Evolutionary conservation across 2,888 invertebrate species (phyloP), one percentile per base, ranked within the genome.

Genomic region (Pristionchus fissidentatus): DNA sequence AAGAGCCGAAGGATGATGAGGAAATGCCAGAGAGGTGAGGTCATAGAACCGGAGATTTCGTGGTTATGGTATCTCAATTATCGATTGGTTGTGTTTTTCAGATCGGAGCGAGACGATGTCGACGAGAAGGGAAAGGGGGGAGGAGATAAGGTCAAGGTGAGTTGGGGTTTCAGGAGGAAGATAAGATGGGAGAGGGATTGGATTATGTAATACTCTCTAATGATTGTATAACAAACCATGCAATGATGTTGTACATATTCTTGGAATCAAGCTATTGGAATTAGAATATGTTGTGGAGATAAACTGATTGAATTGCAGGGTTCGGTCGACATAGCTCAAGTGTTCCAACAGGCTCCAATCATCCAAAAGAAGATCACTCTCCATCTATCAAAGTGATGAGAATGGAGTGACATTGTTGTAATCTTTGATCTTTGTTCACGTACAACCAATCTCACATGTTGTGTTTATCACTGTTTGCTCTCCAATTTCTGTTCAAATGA

Each of bases 351-450:
- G 43, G 41, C 80, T 15, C 60, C 43, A 4, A 60, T 80, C 38
- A 32, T 60, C 3, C 80, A 41, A 41, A 80, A 60, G 80, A 80
- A 80, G 80, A 80, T 80, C 60, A 80, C 80, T 35, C 80, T 80
- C 41, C 80, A 80, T 1, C n/a, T 80, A 13, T 19, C 57, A 13
- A 57, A 57, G 46, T 80, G 26, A 41, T 73, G 10, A 15, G 49
- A 13, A 49, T 19, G 49, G 13, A 10, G 13, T 19, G 49, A 49
- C 49, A n/a, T n/a, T n/a, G n/a, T n/a, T n/a, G n/a, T 22, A 29
- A 46, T 75, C 75, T 46, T 46, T 75, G 75, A 75, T 73, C 70
- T 43, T 38, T 38, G 49, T 15, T 49, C 49, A 15, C 19, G 10
- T 10, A 49, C 19, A 10, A 10, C n/a, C 3, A 38, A 41, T 73